Evolutionary conservation across 2,113 vertebrate species (phyloP).

Genomic region (Myotis lucifugus): DNA sequence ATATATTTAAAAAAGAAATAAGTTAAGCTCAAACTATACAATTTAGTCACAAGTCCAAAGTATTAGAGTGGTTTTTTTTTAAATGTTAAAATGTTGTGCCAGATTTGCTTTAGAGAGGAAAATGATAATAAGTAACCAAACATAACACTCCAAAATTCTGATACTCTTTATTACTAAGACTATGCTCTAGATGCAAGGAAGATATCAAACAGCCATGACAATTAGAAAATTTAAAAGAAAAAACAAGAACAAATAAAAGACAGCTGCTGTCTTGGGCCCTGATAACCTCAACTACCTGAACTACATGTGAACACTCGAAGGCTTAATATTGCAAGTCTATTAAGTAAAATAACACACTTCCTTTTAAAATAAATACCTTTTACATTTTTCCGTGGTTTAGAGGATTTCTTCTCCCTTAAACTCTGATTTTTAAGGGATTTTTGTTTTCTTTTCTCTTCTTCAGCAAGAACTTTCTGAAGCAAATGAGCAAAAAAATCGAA

Average conservation of each 20-base stretch:
- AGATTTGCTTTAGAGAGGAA: conserved; percentile 12
- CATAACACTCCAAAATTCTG: neutral
- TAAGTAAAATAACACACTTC: conserved; percentile 14
- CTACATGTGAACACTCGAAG: neutral
- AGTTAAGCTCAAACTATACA: neutral
- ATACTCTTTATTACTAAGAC: neutral
- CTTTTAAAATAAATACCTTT: conserved; percentile 82
- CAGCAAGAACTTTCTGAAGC: conserved; percentile 91
- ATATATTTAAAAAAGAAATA: neutral
- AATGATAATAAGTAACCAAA: conserved; percentile 39
- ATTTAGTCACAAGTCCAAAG: neutral
- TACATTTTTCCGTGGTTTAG: conserved; percentile 78
- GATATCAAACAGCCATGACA: neutral
- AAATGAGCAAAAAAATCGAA: conserved; percentile 94
- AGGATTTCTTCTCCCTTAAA: conserved; percentile 80
- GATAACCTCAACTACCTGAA: neutral
- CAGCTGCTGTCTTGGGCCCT: neutral
- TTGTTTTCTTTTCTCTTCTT: conserved; percentile 89
- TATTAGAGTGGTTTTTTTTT: neutral
- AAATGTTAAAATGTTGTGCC: neutral
- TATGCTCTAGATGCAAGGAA: neutral
- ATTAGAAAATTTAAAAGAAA: conserved; percentile 21
- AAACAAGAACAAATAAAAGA: neutral
- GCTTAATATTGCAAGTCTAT: neutral
- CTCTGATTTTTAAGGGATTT: conserved; percentile 83